These are phyloP conservation scores for Melanotus villosus DNA, from an alignment of 2,888 invertebrate genomes.

Conservation along the genomic window DNA sequence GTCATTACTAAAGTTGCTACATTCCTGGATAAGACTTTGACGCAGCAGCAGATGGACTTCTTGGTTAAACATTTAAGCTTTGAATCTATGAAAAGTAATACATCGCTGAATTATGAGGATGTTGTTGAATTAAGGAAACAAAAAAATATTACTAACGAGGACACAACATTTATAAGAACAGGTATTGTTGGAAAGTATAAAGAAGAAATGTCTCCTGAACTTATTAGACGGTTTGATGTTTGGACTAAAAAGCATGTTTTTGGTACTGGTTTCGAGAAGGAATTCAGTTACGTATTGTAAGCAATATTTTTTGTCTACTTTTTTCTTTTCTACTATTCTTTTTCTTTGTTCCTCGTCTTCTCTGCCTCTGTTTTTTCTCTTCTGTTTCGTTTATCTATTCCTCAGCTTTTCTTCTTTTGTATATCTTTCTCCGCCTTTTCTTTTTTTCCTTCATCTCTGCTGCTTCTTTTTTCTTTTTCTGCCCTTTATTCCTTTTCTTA, in stretches of 20 bases:
- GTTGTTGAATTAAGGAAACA: slow-evolving; percentile 54
- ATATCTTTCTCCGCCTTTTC: too few relatives aligned
- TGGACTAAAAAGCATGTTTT: slow-evolving; percentile 77
- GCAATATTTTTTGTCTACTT: too few relatives aligned
- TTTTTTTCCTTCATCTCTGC: too few relatives aligned
- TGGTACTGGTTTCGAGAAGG: slow-evolving; percentile 72
- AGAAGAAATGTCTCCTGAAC: slow-evolving; percentile 77
- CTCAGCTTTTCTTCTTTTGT: too few relatives aligned
- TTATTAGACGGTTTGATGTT: slow-evolving; percentile 79
- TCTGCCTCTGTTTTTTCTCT: too few relatives aligned
- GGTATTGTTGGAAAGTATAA: slow-evolving; percentile 67
- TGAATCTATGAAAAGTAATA: slow-evolving; percentile 69
- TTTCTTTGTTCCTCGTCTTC: too few relatives aligned
- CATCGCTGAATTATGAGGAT: slow-evolving; percentile 49
- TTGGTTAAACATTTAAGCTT: slow-evolving; percentile 70
- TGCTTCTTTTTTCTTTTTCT: too few relatives aligned
- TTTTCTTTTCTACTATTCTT: too few relatives aligned
- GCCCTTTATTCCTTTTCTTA: too few relatives aligned
- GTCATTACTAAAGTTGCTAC: slow-evolving; percentile 65
- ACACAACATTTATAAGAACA: slow-evolving; percentile 67
- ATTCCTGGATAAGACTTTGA: slow-evolving; percentile 65
- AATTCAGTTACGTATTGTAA: too few relatives aligned
- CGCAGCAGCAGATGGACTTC: slow-evolving; percentile 61
- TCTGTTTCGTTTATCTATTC: too few relatives aligned
- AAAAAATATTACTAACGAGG: slow-evolving; percentile 61